Conservation (phyloP, 2,797 vertebrate species). For the Heterohyrax brucei region DNA sequence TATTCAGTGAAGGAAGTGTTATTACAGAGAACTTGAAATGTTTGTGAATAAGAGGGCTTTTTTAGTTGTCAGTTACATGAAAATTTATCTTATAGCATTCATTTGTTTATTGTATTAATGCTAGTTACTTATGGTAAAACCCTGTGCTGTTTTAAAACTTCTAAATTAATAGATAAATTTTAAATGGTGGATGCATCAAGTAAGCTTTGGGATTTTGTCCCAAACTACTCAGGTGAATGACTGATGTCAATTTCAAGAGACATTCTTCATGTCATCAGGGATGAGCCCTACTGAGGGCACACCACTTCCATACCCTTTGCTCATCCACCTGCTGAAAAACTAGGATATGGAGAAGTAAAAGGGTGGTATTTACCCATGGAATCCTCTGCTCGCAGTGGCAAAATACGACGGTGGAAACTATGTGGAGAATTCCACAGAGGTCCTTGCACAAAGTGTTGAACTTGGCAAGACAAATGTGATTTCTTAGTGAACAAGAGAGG, state of each 20-base stretch:
- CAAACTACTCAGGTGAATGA: not conserved
- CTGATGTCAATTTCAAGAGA: not conserved
- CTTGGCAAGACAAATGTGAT: not conserved
- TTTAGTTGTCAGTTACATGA: not conserved
- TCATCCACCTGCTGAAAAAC: not conserved
- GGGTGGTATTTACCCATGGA: not conserved
- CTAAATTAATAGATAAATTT: not conserved
- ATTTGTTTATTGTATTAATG: not conserved
- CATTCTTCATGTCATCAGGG: not conserved
- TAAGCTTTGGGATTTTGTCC: not conserved
- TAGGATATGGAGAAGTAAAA: not conserved
- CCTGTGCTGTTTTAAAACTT: not conserved
- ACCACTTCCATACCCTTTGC: rapidly evolving
- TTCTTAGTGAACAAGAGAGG: constrained; percentile 14
- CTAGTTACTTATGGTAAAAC: not conserved
- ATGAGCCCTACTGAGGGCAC: not conserved
- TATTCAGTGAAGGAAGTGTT: not conserved
- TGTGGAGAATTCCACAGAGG: not conserved
- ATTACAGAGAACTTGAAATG: not conserved
- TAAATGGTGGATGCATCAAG: not conserved
- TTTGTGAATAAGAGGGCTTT: not conserved
- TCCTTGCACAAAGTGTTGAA: not conserved
- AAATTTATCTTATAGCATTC: not conserved
- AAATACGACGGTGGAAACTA: not conserved
- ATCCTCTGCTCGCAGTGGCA: not conserved